A percentile compares a stretch with the other conserved stretches of the same genome.
These are phyloP conservation scores for Mylabris sibirica DNA, from an alignment of 2,888 invertebrate genomes.

Conservation along the genomic window DNA sequence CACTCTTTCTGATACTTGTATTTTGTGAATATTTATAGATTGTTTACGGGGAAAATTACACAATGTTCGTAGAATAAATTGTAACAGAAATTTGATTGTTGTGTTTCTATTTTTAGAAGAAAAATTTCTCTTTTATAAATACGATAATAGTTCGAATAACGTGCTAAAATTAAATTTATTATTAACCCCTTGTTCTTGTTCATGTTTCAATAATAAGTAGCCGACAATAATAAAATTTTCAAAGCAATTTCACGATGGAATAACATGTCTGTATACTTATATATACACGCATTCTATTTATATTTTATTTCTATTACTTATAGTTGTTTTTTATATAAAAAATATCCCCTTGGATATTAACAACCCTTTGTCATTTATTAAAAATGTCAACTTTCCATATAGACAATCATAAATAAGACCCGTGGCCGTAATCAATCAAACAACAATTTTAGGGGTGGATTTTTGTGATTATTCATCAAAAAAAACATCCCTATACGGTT, in stretches of 20 bases:
- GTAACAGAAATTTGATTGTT: not conserved
- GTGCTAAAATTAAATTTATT: slow-evolving; percentile 9
- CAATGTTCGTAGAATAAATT: too few species aligned
- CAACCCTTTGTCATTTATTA: not conserved
- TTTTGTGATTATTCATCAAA: not conserved
- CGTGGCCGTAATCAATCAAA: not conserved
- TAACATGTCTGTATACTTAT: too few species aligned
- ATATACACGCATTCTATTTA: too few species aligned
- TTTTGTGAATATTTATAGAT: not conserved
- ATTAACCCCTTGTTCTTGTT: not conserved
- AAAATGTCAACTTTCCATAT: not conserved
- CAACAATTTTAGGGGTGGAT: not conserved
- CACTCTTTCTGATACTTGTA: not conserved
- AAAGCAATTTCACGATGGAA: not conserved
- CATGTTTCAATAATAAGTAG: not conserved
- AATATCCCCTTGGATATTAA: not conserved
- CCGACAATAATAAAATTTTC: not conserved
- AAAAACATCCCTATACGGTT: not conserved
- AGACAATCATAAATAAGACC: not conserved
- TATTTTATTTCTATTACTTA: not conserved
- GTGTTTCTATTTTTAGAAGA: not conserved
- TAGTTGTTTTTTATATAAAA: too few species aligned
- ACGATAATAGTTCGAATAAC: not conserved
- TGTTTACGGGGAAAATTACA: not conserved
- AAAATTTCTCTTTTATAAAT: not conserved